These are phyloP conservation scores for Cherax destructor DNA, from an alignment of 1,140 invertebrate species.

Conservation along the genomic window DNA sequence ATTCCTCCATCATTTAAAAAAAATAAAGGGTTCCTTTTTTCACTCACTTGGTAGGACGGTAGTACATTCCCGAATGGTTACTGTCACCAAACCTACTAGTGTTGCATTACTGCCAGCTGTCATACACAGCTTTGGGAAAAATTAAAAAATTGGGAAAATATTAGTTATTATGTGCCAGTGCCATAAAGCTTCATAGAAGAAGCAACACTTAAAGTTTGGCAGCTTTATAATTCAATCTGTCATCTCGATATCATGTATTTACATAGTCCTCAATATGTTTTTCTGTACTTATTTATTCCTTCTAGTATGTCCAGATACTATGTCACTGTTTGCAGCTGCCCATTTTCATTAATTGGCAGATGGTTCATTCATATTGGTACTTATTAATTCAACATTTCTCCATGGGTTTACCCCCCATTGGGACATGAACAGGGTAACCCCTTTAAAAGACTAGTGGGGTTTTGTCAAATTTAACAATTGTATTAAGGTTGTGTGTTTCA, in stretches of 20 bases:
- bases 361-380: neutral
- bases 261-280: neutral
- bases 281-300: neutral
- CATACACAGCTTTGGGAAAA: neutral
- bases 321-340: neutral
- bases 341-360: neutral
- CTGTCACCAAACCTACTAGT: no score
- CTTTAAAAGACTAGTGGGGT: no score
- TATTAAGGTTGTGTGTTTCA: no score
- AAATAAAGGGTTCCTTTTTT: no score
- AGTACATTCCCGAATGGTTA: no score
- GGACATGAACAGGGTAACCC: no score
- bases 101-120: slow-evolving; percentile 11
- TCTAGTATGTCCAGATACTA: neutral
- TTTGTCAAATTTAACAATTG: no score
- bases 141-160: neutral
- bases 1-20: no score
- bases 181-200: neutral
- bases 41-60: no score
- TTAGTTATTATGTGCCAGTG: neutral
- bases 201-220: neutral
- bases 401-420: neutral
- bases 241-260: no score
- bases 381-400: neutral
- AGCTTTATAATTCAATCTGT: neutral